Evolutionary conservation across 2,888 invertebrate species (phyloP), one percentile per base, ranked within the genome.

Genomic region (Hirtodrosophila cameraria): DNA sequence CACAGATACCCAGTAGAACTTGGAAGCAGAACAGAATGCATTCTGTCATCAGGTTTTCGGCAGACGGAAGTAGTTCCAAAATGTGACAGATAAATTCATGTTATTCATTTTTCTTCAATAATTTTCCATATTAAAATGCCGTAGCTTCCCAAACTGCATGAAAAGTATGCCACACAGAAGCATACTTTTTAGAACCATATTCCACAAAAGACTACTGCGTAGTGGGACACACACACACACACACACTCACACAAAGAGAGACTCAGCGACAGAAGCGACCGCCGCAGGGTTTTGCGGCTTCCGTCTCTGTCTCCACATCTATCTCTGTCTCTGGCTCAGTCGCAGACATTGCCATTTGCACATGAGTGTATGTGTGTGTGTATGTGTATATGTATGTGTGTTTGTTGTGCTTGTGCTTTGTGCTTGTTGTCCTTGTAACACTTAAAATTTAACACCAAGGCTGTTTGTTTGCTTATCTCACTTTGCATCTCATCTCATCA

Each of bases 371-470:
- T 20, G 25, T 41, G 20, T 23, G 28, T 15, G 43, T 42, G 50
- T 42, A 2, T 50, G 13, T 49, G 36, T 25, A 36, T 48, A 36
- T 25, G 42, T 18, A 4, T 35, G 35, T 20, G 20, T 52, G 31
- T 54, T 8, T 49, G 43, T 46, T 50, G 27, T 46, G 46, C 30
- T 11, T 53, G 43, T 33, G 49, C 42, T 57, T 49, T 57, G 54
- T 38, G 41, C 23, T 74, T 82, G 85, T 83, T 83, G 79, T 85
- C 82, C 85, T 82, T 84, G 85, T 85, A 81, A 82, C 82, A 82
- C 82, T 82, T 82, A 85, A 81, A 82, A 82, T 79, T 79, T 83
- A 85, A 85, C 82, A 83, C 82, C 79, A 79, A 82, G 72, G 66
- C 68, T 77, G 84, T 75, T 78, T 83, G 83, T 79, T 84, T 84